phyloP scores from a whole-genome alignment of 2,113 vertebrate genomes.

The Pelobates fuscus region DNA sequence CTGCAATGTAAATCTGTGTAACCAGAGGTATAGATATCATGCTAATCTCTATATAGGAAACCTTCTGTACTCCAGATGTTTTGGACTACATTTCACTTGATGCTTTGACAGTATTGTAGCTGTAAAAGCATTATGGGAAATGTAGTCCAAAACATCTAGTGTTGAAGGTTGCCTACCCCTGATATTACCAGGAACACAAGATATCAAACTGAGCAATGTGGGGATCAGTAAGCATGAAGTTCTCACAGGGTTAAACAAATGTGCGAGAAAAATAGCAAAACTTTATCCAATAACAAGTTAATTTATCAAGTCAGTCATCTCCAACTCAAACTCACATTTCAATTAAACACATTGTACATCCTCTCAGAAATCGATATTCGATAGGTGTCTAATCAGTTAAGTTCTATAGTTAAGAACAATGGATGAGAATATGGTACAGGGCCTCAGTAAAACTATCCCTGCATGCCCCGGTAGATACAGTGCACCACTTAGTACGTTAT shows the following conservation, averaged over 20 bases:
- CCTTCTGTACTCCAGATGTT: no score
- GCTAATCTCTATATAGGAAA: no score
- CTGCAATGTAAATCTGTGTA: no score
- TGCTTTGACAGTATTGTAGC: no score
- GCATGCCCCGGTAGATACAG: constrained; percentile 16
- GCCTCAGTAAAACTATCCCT: constrained; percentile 11
- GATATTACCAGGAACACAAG: no score
- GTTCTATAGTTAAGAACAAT: constrained; percentile 1
- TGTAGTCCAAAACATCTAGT: no score
- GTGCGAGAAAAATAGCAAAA: constrained; percentile 15
- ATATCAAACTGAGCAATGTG: no score
- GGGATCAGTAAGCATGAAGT: no score
- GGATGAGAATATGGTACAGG: neutral
- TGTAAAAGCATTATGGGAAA: no score
- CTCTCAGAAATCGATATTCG: constrained; percentile 32
- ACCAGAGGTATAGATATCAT: no score
- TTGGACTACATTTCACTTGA: no score
- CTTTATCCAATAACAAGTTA: neutral
- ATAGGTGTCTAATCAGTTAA: constrained; percentile 23
- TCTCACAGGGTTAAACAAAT: neutral
- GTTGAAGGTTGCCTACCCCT: no score
- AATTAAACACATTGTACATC: constrained; percentile 20
- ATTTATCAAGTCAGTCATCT: constrained; percentile 7
- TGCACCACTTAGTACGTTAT: constrained; percentile 37
- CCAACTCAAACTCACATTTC: neutral